These are phyloP conservation scores for Heliconius sara DNA, from an alignment of 2,888 invertebrate genomes.

Conservation along the genomic window DNA sequence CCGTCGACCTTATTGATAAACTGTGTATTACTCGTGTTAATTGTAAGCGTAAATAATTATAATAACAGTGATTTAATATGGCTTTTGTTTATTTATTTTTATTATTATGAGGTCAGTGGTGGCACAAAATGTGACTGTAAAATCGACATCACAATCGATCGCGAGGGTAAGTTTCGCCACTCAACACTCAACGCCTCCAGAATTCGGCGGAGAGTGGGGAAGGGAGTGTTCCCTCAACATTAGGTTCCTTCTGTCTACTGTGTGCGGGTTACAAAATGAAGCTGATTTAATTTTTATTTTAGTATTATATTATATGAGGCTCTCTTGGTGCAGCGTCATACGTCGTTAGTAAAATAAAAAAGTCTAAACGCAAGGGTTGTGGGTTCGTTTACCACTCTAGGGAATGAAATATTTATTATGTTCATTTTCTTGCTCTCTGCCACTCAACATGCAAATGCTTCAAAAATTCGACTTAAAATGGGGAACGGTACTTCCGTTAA, in stretches of 20 bases:
- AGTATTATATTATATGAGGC: too few species aligned
- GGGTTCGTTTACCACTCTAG: not conserved
- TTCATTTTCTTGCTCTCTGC: not conserved
- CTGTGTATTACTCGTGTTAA: not conserved
- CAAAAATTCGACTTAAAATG: not conserved
- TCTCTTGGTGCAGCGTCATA: too few species aligned
- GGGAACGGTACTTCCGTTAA: not conserved
- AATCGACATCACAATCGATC: too few species aligned
- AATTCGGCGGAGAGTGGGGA: too few species aligned
- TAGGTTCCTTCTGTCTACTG: too few species aligned
- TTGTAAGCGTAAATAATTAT: not conserved
- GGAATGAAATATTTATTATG: not conserved
- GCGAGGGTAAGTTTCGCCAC: too few species aligned
- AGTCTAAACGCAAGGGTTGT: not conserved
- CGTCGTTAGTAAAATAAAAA: not conserved
- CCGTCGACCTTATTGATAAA: slow-evolving; percentile 26
- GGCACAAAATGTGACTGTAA: too few species aligned
- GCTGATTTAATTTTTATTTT: too few species aligned
- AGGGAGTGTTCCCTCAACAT: too few species aligned
- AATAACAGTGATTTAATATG: not conserved
- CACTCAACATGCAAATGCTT: not conserved
- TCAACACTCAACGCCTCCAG: too few species aligned
- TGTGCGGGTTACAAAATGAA: too few species aligned
- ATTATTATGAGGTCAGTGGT: not conserved
- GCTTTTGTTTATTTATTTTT: slow-evolving; percentile 1